A percentile compares a stretch with the other conserved stretches of the same genome.
phyloP scores from a whole-genome alignment of 2,113 vertebrate species.

The Choloepus hoffmanni region DNA sequence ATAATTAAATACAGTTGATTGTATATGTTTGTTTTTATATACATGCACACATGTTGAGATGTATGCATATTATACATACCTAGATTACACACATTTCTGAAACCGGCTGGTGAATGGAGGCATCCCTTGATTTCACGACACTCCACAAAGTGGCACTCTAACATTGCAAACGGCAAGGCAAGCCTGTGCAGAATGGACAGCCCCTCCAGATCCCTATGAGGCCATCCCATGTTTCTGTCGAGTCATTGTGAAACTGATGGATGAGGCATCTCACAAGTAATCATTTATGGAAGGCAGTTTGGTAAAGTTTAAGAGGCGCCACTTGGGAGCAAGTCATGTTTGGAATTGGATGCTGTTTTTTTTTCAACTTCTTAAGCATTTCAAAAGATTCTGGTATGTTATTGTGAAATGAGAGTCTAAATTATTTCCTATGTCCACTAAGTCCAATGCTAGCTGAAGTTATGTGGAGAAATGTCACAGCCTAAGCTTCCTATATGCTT shows the following conservation, averaged over 20 bases:
- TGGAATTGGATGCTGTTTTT: background rate
- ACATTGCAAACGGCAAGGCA: background rate
- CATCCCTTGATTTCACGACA: background rate
- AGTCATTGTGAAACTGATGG: background rate
- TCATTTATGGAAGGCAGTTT: background rate
- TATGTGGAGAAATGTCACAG: background rate
- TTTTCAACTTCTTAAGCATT: background rate
- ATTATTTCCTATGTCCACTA: background rate
- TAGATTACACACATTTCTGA: background rate
- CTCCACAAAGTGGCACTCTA: background rate
- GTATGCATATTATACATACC: background rate
- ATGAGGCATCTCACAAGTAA: background rate
- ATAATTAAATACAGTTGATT: background rate
- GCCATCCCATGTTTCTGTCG: background rate
- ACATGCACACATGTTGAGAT: background rate
- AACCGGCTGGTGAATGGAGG: background rate
- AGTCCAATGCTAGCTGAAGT: background rate
- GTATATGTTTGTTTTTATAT: background rate
- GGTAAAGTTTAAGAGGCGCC: background rate
- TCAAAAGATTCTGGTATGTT: background rate
- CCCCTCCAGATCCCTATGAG: too few relatives aligned
- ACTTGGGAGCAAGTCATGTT: background rate
- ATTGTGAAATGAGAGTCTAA: background rate
- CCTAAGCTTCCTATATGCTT: background rate
- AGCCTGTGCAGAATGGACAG: rapidly evolving